These are phyloP conservation scores for Argyresthia goedartella DNA, from an alignment of 2,888 invertebrate species.

Conservation along the genomic window DNA sequence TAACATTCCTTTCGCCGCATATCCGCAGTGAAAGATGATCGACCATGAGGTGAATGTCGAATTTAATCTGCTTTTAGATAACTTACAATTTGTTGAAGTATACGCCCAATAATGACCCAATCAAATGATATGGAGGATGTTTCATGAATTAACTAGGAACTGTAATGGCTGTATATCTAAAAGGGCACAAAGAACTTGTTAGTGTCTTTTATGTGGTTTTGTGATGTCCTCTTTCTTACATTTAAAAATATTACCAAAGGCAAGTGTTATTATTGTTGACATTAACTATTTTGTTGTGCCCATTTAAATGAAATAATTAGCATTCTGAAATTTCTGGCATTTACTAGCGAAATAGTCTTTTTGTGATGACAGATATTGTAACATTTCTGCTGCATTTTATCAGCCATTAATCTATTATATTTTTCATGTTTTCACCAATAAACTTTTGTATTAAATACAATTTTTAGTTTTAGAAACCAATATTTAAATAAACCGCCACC, in stretches of 20 bases:
- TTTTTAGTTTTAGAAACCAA: slow-evolving; percentile 70
- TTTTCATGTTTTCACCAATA: slow-evolving; percentile 73
- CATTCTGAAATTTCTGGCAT: slow-evolving; percentile 67
- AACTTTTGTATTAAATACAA: slow-evolving; percentile 72
- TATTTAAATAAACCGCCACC: slow-evolving; percentile 66
- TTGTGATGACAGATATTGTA: slow-evolving; percentile 69
- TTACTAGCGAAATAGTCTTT: slow-evolving; percentile 66
- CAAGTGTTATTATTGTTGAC: slow-evolving; percentile 44
- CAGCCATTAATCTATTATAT: slow-evolving; percentile 72
- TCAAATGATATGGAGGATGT: slow-evolving; percentile 42
- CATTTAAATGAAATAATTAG: slow-evolving; percentile 47
- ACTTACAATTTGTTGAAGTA: slow-evolving; percentile 44
- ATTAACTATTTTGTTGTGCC: slow-evolving; percentile 69
- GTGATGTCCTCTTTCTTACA: slow-evolving; percentile 50
- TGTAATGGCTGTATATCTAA: slow-evolving; percentile 62
- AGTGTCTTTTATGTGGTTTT: slow-evolving; percentile 47
- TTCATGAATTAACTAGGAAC: slow-evolving; percentile 37
- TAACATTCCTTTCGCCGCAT: slow-evolving; percentile 68
- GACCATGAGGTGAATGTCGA: slow-evolving; percentile 58
- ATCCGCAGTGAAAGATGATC: slow-evolving; percentile 64
- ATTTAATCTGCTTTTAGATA: slow-evolving; percentile 48
- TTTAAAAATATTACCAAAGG: slow-evolving; percentile 52
- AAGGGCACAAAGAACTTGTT: slow-evolving; percentile 68
- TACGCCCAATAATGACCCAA: slow-evolving; percentile 49
- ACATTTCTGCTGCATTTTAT: slow-evolving; percentile 71